These are phyloP conservation scores for Forbesichthys papilliferus DNA, from an alignment of 2,113 vertebrate genomes.

Conservation along the genomic window DNA sequence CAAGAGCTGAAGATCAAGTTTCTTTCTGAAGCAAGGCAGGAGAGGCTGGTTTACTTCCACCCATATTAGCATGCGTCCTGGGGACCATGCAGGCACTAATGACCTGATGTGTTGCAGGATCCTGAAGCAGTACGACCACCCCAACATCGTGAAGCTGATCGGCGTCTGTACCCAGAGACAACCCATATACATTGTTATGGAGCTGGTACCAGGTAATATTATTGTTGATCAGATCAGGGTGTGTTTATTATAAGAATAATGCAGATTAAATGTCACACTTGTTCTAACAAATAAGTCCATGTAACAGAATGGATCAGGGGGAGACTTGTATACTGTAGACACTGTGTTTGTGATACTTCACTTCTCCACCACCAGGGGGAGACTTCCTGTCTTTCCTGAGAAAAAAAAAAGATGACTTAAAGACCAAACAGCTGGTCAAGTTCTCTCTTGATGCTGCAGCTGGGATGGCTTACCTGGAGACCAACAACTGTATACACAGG, in stretches of 20 bases:
- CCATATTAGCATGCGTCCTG: background rate
- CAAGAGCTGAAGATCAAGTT: conserved; percentile 96
- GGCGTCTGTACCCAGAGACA: conserved; percentile 97
- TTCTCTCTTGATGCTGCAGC: conserved; percentile 91
- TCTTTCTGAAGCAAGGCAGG: conserved; percentile 93
- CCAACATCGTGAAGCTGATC: conserved; percentile 97
- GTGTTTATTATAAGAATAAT: too few relatives aligned
- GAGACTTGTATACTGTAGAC: too few relatives aligned
- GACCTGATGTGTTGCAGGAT: conserved; percentile 76
- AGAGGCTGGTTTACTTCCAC: background rate
- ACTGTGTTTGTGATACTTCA: background rate
- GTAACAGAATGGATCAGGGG: background rate
- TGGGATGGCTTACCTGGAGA: conserved; percentile 94
- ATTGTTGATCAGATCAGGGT: background rate
- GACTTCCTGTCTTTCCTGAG: conserved; percentile 96
- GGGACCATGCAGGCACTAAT: too few relatives aligned
- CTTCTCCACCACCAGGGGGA: conserved; percentile 77
- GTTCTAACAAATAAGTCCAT: too few relatives aligned
- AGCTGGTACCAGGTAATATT: conserved; percentile 89
- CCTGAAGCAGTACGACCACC: conserved; percentile 97
- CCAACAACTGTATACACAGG: conserved; percentile 98
- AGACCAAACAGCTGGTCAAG: conserved; percentile 90
- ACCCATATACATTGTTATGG: conserved; percentile 98
- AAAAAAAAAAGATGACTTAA: conserved; percentile 96
- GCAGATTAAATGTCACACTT: background rate